phyloP scores from a whole-genome alignment of 2,888 invertebrate species.

The Campoplex nolae region DNA sequence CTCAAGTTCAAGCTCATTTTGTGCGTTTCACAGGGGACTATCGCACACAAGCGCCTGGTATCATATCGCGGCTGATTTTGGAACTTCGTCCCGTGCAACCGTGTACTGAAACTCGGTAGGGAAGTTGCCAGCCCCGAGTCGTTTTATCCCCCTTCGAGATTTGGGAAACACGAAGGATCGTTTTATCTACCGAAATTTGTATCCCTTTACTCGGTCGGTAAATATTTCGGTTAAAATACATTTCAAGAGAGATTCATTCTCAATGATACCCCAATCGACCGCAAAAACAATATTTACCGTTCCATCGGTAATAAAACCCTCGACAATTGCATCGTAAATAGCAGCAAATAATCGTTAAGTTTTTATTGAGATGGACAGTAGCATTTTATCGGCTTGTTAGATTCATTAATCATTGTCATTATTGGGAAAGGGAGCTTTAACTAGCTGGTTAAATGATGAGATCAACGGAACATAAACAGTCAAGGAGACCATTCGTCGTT shows the following conservation, averaged over 20 bases:
- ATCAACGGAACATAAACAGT: neutral
- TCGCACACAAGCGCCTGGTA: slow-evolving; percentile 34
- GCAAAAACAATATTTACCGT: neutral
- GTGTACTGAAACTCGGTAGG: slow-evolving; percentile 52
- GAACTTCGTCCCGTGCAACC: slow-evolving; percentile 74
- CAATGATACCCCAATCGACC: neutral
- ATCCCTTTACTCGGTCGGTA: slow-evolving; percentile 61
- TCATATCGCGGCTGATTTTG: slow-evolving; percentile 34
- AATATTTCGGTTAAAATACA: slow-evolving; percentile 1
- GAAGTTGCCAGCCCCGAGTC: slow-evolving; percentile 57
- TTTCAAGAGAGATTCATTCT: neutral
- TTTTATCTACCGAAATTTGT: slow-evolving; percentile 66
- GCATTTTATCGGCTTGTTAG: neutral
- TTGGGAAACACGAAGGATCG: slow-evolving; percentile 1
- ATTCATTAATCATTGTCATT: neutral
- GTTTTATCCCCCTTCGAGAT: slow-evolving; percentile 44
- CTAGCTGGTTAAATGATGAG: neutral
- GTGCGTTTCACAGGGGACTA: slow-evolving; percentile 6
- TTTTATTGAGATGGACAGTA: slow-evolving; percentile 18
- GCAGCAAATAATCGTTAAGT: slow-evolving; percentile 24
- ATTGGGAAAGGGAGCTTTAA: neutral
- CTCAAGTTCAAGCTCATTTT: slow-evolving; percentile 42
- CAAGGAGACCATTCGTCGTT: neutral
- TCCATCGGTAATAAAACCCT: slow-evolving; percentile 48
- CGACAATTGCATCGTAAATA: neutral